Evolutionary conservation across 2,797 vertebrate species (phyloP), one percentile per base, ranked within the genome.

Genomic region (Psittacula echo): DNA sequence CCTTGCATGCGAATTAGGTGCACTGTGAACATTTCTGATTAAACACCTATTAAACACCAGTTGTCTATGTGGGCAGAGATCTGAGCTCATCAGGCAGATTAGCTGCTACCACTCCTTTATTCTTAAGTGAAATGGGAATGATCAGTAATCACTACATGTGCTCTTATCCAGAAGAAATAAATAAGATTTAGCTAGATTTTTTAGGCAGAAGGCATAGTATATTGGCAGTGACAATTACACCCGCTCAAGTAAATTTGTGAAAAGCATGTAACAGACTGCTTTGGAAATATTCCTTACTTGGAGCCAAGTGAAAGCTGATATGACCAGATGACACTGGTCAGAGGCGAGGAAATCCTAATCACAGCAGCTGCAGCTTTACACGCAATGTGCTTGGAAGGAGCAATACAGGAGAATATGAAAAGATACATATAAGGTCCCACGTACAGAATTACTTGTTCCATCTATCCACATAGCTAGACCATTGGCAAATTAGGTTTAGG

Each of bases 361-460:
- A 60, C 11, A 77, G 88, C 23, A 80, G 39, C 21, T 45, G 19
- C 11, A 65, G 45, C 2, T 68, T 67, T 50, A 58, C 17, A 22
- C 4, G 3, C 22, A 37, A 79, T n/a, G 13, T 48, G 26, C 42
- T 64, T 44, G 42, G 29, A 87, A 45, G 41, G 3, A 47, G 12
- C 9, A 75, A n/a, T 16, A 64, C 12, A 44, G 22, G 29, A 45
- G n/a, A 67, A 51, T 34, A 39, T 1, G 0, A 37, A 18, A 91
- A 66, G 32, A 5, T 45, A 45, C 0, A 0, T 50, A 22, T 61
- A 75, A 79, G 42, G 32, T 79, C 13, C 18, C n/a, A 47, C 0
- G 0, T 23, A 50, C 3, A 5, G 51, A 73, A 42, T 26, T 0
- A 42, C 17, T 76, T 73, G 20, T 8, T 87, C 48, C 18, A 15